Base-by-base conservation (phyloP, 2,113 vertebrate species). In the Plectropomus leopardus region DNA sequence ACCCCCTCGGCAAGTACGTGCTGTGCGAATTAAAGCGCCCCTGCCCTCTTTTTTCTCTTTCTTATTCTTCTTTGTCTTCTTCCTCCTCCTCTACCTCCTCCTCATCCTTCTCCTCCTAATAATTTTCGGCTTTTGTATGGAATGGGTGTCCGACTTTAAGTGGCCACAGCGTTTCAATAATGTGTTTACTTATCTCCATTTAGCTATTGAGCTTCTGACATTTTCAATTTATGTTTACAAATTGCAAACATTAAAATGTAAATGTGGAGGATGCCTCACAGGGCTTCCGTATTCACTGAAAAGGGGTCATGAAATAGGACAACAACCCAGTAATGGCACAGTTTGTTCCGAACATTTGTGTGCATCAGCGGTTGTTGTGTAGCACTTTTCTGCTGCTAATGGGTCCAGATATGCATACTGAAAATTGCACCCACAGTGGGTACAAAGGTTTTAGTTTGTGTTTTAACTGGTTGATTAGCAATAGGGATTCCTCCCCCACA, bases 151-250 rank as follows among this genome's bases (percentile, higher is more conserved):
- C 69, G 51, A 81, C 82, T 86, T 87, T 91, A 93, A 94, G 93
- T 93, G 93, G 92, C 86, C 91, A 61, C 78, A 60, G 86, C 83
- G 45, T 84, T 92, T 89, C 76, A 89, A 87, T 92, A 91, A 93
- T 91, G 89, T 91, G 88, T 93, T 93, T 94, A 92, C 92, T 92
- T 92, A 93, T 93, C 93, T 91, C 91, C 88, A 92, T 93, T 93
- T 93, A 89, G 92, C 92, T 88, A 92, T 94, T 93, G 92, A 94
- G 92, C 92, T 92, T 87, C 90, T 94, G 93, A 94, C 92, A 94
- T 91, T 93, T 94, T 94, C 91, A 93, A 93, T 94, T 94, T 92
- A 92, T 93, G 93, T 93, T 94, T 94, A 92, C 92, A 93, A 94
- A 94, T 93, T 92, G 91, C 89, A 75, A 79, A 93, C 92, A 94